phyloP scores from a whole-genome alignment of 2,888 invertebrate genomes.

The Thera britannica region DNA sequence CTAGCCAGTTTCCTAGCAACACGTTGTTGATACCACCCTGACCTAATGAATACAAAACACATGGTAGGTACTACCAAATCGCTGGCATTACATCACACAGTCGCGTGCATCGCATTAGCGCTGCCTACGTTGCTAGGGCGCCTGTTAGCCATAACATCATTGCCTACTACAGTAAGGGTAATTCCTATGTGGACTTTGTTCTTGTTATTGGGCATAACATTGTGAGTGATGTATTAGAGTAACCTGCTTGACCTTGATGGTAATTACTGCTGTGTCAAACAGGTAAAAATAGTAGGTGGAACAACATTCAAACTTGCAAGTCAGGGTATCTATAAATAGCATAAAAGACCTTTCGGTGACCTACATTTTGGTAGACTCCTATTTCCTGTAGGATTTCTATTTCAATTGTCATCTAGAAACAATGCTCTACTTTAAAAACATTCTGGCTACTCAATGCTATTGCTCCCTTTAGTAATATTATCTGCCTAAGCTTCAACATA shows the following conservation, averaged over 20 bases:
- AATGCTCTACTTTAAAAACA: slow-evolving; percentile 56
- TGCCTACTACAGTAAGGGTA: slow-evolving; percentile 41
- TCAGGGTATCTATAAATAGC: slow-evolving; percentile 55
- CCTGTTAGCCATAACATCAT: slow-evolving; percentile 61
- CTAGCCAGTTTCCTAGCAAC: slow-evolving; percentile 82
- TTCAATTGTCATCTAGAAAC: slow-evolving; percentile 67
- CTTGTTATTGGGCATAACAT: slow-evolving; percentile 36
- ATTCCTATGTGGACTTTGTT: slow-evolving; percentile 45
- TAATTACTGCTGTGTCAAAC: slow-evolving; percentile 22
- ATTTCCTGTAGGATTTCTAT: slow-evolving; percentile 72
- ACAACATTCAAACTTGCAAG: slow-evolving; percentile 17
- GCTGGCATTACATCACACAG: slow-evolving; percentile 76
- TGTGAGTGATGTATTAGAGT: slow-evolving; percentile 26
- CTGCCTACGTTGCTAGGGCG: slow-evolving; percentile 68
- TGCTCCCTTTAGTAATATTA: slow-evolving; percentile 30
- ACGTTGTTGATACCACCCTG: slow-evolving; percentile 80
- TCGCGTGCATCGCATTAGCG: slow-evolving; percentile 59
- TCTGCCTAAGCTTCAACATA: slow-evolving; percentile 13
- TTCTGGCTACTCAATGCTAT: slow-evolving; percentile 37
- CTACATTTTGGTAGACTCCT: slow-evolving; percentile 62
- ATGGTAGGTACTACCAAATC: slow-evolving; percentile 61
- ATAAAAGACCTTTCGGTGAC: slow-evolving; percentile 69
- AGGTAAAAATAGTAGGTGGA: slow-evolving; percentile 21
- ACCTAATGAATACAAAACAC: slow-evolving; percentile 81
- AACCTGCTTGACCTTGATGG: slow-evolving; percentile 39